phyloP scores from a whole-genome alignment of 2,888 invertebrate species.

The Chrysomela aeneicollis region DNA sequence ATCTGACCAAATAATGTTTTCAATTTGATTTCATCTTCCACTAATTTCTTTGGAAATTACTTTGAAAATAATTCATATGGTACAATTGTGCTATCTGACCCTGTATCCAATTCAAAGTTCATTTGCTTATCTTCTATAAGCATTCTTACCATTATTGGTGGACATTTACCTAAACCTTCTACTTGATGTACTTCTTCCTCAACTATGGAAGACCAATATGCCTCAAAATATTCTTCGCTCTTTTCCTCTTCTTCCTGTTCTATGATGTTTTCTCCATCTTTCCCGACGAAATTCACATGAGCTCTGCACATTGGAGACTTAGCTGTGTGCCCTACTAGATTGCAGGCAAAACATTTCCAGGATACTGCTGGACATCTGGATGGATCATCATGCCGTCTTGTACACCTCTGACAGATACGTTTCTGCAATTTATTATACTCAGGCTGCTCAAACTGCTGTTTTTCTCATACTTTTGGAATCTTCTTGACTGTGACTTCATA shows the following conservation, averaged over 20 bases:
- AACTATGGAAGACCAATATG: neutral
- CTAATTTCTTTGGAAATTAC: slow-evolving; percentile 8
- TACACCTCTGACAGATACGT: neutral
- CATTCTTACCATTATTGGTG: neutral
- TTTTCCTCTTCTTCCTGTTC: neutral
- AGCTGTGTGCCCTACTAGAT: neutral
- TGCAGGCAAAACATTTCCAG: neutral
- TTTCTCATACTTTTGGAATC: neutral
- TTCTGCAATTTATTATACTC: neutral
- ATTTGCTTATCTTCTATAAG: neutral
- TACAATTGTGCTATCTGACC: slow-evolving; percentile 15
- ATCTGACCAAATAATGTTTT: slow-evolving; percentile 6
- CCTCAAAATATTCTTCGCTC: neutral
- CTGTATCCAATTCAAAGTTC: slow-evolving; percentile 15
- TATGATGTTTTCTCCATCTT: neutral
- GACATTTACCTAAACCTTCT: neutral
- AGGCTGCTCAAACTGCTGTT: neutral
- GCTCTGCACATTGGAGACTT: neutral
- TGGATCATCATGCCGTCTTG: neutral
- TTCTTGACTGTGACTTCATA: neutral
- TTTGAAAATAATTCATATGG: slow-evolving; percentile 4
- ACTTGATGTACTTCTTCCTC: neutral
- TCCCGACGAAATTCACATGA: neutral
- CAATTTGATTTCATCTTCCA: neutral
- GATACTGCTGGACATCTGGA: neutral